Evolutionary conservation across 2,113 vertebrate species (phyloP).

Genomic region (Mustela lutreola): DNA sequence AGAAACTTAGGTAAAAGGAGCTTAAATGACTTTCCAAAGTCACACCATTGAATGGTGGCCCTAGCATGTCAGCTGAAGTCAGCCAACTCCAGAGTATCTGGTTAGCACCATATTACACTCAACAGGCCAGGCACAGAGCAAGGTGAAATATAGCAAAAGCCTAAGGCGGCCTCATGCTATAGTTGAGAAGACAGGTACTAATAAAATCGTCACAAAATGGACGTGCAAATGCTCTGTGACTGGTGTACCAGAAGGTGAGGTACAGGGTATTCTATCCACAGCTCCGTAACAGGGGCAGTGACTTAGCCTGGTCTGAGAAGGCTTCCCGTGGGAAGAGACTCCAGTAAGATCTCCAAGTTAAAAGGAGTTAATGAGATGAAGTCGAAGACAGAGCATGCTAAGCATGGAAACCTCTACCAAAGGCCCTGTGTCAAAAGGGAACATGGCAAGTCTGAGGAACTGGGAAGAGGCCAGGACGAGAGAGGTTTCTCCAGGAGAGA

Average conservation of each 20-base stretch:
- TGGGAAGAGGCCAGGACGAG: not conserved
- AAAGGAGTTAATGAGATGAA: not conserved
- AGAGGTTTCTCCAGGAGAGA: not conserved
- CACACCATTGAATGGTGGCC: not conserved
- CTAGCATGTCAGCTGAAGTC: not conserved
- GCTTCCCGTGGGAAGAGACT: not conserved
- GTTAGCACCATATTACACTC: not conserved
- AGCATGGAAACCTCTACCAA: not conserved
- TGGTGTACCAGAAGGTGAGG: not conserved
- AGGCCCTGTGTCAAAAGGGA: not conserved
- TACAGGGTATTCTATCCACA: not conserved
- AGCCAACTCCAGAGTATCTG: not conserved
- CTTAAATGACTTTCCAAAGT: not conserved
- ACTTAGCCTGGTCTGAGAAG: not conserved
- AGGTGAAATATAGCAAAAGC: not conserved
- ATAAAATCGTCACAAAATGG: not conserved
- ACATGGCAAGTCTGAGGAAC: not conserved
- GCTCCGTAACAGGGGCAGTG: not conserved
- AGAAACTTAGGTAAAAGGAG: not conserved
- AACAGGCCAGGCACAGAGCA: not conserved
- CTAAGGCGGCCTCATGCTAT: not conserved
- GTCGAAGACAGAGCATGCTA: not conserved
- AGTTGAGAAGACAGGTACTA: not conserved
- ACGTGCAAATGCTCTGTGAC: not conserved
- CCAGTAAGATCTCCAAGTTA: not conserved